Base-by-base conservation (phyloP, 1,140 invertebrate genomes). In the Liolophura sinensis region DNA sequence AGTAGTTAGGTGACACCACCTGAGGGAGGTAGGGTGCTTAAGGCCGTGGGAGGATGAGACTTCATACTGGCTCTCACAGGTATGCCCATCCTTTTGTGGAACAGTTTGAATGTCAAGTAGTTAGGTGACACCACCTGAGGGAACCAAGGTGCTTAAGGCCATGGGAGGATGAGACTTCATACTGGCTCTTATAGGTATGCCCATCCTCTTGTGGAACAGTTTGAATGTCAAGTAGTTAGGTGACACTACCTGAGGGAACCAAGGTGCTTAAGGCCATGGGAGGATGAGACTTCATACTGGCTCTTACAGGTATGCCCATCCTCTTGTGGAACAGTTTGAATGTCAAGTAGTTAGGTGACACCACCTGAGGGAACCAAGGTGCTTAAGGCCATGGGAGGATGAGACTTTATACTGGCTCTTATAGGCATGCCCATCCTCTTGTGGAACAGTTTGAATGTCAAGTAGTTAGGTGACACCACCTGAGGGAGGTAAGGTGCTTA, bases 91-190 rank as follows among this genome's bases (percentile, higher is more conserved):
- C 51, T 4, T 24, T 12, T 5, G 51, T 54, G n/a, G n/a, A 54
- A 20, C 51, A 54, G 51, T 54, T n/a, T n/a, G n/a, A n/a, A n/a
- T n/a, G n/a, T n/a, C n/a, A n/a, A n/a, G n/a, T n/a, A n/a, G n/a
- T n/a, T n/a, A 27, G 46, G 57, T 78, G 1, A 16, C 54, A 24
- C n/a, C 25, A 20, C 47, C 68, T 0, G 40, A 66, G 20, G 51
- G 51, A 52, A 22, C 65, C 15, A 51, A 20, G 31, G 61, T 78
- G 25, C 47, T 22, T 18, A 61, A 70, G 40, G 71, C 62, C n/a
- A 84, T 60, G 82, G 76, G 75, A 69, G 82, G 82, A 25, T 82
- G 82, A 77, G 76, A 80, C 56, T 82, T 82, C 70, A 74, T 79
- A 31, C 49, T 82, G 15, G 73, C 77, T 50, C 62, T 80, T 84